A percentile compares a stretch with the other conserved stretches of the same genome.
Evolutionary conservation across 2,113 vertebrate species (phyloP).

Genomic region (Lampris megalopsis): DNA sequence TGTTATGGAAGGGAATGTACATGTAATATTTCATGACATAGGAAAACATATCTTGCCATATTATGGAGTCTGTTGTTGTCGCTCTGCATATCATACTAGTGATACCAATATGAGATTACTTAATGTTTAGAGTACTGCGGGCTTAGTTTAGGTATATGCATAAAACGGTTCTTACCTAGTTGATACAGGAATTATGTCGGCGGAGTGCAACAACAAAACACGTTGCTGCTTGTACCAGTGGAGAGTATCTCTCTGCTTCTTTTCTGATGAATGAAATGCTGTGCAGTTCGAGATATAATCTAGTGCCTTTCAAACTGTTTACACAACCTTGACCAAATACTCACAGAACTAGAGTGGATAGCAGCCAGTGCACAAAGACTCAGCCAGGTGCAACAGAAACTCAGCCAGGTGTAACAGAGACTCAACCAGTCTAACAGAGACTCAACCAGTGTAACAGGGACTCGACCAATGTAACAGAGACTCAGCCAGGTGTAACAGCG

Average conservation of each 20-base stretch:
- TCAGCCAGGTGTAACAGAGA: no score
- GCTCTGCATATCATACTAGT: background rate
- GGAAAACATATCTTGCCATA: slow-evolving; percentile 19
- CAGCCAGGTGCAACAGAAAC: slow-evolving; percentile 4
- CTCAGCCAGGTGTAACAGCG: no score
- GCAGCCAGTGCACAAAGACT: slow-evolving; percentile 54
- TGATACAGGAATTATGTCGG: background rate
- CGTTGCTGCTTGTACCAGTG: background rate
- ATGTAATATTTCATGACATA: slow-evolving; percentile 15
- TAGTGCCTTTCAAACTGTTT: slow-evolving; percentile 70
- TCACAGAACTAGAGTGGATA: slow-evolving; percentile 54
- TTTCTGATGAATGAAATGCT: slow-evolving; percentile 22
- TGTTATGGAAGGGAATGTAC: slow-evolving; percentile 22
- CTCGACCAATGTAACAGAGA: no score
- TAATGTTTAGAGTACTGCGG: background rate
- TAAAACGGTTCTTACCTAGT: no score
- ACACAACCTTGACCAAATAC: slow-evolving; percentile 67
- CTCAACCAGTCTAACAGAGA: no score
- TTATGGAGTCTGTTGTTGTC: background rate
- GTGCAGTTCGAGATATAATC: slow-evolving; percentile 38
- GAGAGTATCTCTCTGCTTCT: slow-evolving; percentile 14
- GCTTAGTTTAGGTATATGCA: background rate
- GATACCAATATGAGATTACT: slow-evolving; percentile 6
- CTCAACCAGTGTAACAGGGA: no score
- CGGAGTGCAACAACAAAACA: background rate